Evolutionary conservation across 23 tunicate genomes (phyloP).

Genomic region (Styela clava): DNA sequence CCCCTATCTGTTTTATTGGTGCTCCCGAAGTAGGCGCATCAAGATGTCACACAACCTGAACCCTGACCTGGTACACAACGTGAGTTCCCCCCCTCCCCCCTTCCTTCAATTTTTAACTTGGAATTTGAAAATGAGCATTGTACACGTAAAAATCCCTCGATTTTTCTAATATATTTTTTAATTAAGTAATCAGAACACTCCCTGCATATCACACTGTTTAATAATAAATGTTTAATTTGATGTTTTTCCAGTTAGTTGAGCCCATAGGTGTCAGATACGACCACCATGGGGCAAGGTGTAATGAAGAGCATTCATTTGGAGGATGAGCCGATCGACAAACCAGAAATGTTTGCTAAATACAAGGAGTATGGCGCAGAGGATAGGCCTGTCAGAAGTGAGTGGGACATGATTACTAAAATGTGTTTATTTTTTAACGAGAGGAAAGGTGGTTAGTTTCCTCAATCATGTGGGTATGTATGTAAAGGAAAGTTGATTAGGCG

Average conservation of each 20-base stretch:
- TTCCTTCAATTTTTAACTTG: neutral
- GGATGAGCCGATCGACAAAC: conserved; percentile 61
- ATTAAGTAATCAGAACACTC: too few species aligned
- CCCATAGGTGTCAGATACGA: neutral
- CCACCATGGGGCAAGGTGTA: neutral
- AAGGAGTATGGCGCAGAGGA: conserved; percentile 49
- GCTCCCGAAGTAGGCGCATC: too few species aligned
- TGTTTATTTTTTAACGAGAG: neutral
- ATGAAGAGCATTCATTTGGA: conserved; percentile 5
- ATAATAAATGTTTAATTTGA: too few species aligned
- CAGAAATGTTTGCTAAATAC: conserved; percentile 41
- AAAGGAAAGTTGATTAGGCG: too few species aligned
- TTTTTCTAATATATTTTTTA: too few species aligned
- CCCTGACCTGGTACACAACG: too few species aligned
- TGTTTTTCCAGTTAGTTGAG: neutral
- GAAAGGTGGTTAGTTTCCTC: neutral
- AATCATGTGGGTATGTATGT: too few species aligned
- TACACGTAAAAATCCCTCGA: neutral
- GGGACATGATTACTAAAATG: neutral
- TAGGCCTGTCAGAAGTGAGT: conserved; percentile 69
- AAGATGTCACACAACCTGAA: too few species aligned
- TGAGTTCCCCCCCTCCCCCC: too few species aligned
- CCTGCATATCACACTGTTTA: neutral
- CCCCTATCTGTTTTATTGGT: too few species aligned
- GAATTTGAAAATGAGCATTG: neutral